Percentiles rank a stretch among this genome's conserved stretches.
Evolutionary conservation across 2,797 vertebrate species (phyloP).

Genomic region (Spheniscus humboldti): DNA sequence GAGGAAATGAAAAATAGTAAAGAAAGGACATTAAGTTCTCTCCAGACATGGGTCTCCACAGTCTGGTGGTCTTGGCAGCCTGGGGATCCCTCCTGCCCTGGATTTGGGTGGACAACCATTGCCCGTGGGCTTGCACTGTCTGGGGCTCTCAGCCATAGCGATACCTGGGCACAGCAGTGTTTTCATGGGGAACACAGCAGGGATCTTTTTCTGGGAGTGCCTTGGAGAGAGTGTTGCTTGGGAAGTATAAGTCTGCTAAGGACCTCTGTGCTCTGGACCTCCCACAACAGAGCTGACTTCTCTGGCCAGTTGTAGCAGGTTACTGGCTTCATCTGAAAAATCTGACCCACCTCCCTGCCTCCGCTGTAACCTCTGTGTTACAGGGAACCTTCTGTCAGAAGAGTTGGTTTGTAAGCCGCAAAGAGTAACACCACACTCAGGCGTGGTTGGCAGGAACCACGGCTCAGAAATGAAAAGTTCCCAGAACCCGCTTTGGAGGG

Average conservation of each 20-base stretch:
- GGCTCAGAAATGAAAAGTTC: neutral
- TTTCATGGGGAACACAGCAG: neutral
- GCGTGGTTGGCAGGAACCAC: neutral
- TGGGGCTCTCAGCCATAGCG: neutral
- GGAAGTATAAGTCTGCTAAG: neutral
- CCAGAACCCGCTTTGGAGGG: neutral
- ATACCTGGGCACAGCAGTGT: neutral
- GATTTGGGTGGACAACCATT: neutral
- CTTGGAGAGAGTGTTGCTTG: neutral
- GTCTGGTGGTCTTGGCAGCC: neutral
- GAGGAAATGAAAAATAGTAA: neutral
- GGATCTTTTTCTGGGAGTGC: neutral
- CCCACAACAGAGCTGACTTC: neutral
- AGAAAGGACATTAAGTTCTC: neutral
- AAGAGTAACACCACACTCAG: neutral
- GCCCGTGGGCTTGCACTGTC: fast-evolving
- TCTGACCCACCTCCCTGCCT: neutral
- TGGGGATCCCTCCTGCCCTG: neutral
- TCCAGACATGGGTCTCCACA: neutral
- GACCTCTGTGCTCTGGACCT: neutral
- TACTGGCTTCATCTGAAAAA: neutral
- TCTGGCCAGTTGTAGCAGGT: neutral
- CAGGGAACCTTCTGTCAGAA: neutral
- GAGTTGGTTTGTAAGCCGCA: neutral
- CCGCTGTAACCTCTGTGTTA: neutral